Percentiles rank a stretch among this genome's conserved stretches.
Conservation (phyloP, 2,797 vertebrate species). For the Bradypus variegatus region DNA sequence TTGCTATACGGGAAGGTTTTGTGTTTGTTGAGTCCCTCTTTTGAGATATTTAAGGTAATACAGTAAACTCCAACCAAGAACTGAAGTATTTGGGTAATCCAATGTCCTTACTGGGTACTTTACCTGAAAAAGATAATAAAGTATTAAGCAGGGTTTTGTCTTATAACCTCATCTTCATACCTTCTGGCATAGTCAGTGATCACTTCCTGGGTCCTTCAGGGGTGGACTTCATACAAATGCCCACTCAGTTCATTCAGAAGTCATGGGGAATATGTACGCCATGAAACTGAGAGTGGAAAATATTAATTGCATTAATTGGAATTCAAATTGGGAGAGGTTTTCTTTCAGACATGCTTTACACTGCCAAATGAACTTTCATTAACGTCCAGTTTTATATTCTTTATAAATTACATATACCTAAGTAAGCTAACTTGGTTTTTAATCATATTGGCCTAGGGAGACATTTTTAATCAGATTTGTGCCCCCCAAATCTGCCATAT, state of each 20-base stretch:
- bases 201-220: not conserved
- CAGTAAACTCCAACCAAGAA: not conserved
- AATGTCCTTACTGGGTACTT: not conserved
- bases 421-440: conserved; percentile 55
- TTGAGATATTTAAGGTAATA: not conserved
- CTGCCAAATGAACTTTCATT: conserved; percentile 1
- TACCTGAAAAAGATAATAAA: not conserved
- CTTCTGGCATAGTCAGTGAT: not conserved
- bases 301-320: not conserved
- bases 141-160: not conserved
- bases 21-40: not conserved
- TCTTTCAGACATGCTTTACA: conserved; percentile 23
- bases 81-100: not conserved
- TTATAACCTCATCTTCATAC: not conserved
- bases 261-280: not conserved
- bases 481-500: conserved; percentile 51
- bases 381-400: conserved; percentile 37
- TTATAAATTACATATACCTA: conserved; percentile 30
- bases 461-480: conserved; percentile 61
- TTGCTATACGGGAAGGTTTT: not conserved
- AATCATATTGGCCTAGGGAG: conserved; percentile 44
- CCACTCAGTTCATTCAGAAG: not conserved
- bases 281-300: conserved; percentile 12
- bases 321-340: not conserved
- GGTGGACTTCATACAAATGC: not conserved